These are phyloP conservation scores for Lamellibrachia luymesi DNA, from an alignment of 1,140 invertebrate species.

Conservation along the genomic window DNA sequence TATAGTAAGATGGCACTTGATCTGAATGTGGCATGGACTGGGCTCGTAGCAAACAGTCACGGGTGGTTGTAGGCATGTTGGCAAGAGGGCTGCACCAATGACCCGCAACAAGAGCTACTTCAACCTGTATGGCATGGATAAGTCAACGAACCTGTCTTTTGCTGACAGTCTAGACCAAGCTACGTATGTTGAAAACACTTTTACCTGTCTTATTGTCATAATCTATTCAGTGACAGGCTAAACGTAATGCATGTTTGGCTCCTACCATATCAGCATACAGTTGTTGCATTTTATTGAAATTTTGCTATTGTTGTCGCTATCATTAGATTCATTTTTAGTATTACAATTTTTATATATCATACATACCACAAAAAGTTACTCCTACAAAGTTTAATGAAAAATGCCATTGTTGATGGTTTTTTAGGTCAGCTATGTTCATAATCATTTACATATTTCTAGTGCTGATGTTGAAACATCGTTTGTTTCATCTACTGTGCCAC, in stretches of 20 bases:
- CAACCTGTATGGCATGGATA: slow-evolving; percentile 44
- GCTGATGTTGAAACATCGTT: neutral
- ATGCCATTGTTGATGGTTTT: neutral
- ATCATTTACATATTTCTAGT: neutral
- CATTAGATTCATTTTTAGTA: neutral
- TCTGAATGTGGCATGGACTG: too few species aligned
- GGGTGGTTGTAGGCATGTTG: slow-evolving; percentile 44
- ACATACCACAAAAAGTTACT: too few species aligned
- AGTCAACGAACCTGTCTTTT: slow-evolving; percentile 11
- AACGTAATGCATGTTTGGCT: neutral
- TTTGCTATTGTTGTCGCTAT: neutral
- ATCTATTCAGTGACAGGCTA: neutral
- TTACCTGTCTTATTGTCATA: neutral
- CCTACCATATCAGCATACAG: neutral
- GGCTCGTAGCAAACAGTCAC: too few species aligned
- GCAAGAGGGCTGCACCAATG: slow-evolving; percentile 37
- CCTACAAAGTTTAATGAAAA: too few species aligned
- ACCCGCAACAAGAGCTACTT: slow-evolving; percentile 42
- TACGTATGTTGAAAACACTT: neutral
- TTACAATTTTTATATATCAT: neutral
- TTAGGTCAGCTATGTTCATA: neutral
- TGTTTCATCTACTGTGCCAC: neutral
- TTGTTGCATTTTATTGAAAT: neutral
- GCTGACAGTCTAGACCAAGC: neutral
- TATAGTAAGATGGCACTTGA: too few species aligned